These are phyloP conservation scores for Ernsta delagoae DNA, from an alignment of 2,888 invertebrate genomes.

Conservation along the genomic window DNA sequence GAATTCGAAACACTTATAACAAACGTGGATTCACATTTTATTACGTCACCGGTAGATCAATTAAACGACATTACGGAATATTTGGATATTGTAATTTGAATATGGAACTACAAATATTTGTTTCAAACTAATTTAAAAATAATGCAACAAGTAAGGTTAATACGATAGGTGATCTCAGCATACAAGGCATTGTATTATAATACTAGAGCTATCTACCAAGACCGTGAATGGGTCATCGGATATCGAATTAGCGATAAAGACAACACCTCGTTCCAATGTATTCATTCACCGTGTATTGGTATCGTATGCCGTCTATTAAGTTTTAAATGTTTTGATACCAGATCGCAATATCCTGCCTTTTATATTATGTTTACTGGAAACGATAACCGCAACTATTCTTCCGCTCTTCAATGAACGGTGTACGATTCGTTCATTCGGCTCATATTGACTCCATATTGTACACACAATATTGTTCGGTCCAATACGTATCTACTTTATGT, in stretches of 20 bases:
- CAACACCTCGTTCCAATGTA: conserved; percentile 38
- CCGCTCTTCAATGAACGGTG: conserved; percentile 43
- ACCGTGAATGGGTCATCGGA: conserved; percentile 22
- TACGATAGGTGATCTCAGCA: too few species aligned
- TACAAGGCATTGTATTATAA: too few species aligned
- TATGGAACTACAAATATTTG: too few species aligned
- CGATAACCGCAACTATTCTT: conserved; percentile 51
- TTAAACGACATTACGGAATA: too few species aligned
- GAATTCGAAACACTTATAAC: neutral
- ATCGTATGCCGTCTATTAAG: conserved; percentile 36
- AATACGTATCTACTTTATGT: neutral
- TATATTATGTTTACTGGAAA: conserved; percentile 77
- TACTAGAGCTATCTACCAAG: too few species aligned
- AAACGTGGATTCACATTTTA: too few species aligned
- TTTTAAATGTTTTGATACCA: conserved; percentile 65
- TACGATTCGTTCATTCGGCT: conserved; percentile 28
- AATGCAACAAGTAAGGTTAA: too few species aligned
- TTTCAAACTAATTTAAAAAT: too few species aligned
- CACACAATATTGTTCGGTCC: conserved; percentile 8
- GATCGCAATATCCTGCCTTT: conserved; percentile 78
- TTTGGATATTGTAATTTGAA: too few species aligned
- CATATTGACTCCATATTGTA: conserved; percentile 19
- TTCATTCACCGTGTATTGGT: conserved; percentile 39
- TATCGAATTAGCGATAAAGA: conserved; percentile 29
- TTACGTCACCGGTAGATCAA: too few species aligned